These are phyloP conservation scores for Clarias pachynema DNA, from an alignment of 2,797 vertebrate species.

Conservation along the genomic window DNA sequence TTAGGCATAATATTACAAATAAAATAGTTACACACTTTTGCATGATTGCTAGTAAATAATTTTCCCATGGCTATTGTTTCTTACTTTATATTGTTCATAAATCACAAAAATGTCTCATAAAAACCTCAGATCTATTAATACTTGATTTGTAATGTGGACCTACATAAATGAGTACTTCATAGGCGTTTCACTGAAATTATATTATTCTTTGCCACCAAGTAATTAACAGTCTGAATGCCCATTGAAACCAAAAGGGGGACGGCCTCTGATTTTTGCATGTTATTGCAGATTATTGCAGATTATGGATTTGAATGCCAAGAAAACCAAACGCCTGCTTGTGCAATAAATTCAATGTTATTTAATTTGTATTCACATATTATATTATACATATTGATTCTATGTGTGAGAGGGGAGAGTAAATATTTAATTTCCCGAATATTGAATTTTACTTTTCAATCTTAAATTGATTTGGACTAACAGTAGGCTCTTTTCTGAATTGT, in stretches of 20 bases:
- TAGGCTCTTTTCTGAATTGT: not conserved
- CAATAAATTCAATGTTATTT: not conserved
- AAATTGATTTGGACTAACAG: no score
- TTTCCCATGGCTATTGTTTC: not conserved
- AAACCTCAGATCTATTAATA: not conserved
- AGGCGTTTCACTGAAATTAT: not conserved
- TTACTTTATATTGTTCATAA: not conserved
- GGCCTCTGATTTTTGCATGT: not conserved
- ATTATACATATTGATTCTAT: not conserved
- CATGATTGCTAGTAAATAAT: not conserved
- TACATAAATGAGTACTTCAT: not conserved
- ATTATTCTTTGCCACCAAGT: not conserved
- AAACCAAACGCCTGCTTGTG: not conserved
- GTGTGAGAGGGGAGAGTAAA: not conserved
- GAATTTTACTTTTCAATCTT: no score
- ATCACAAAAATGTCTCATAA: not conserved
- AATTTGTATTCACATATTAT: not conserved
- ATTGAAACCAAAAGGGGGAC: not conserved
- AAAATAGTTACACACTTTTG: not conserved
- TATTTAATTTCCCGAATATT: not conserved
- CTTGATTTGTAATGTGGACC: not conserved
- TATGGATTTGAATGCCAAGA: not conserved
- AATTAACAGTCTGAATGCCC: not conserved
- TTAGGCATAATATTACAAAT: not conserved
- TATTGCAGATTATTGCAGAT: not conserved